Conservation (phyloP, 2,888 invertebrate species). For the Mythimna albipuncta region DNA sequence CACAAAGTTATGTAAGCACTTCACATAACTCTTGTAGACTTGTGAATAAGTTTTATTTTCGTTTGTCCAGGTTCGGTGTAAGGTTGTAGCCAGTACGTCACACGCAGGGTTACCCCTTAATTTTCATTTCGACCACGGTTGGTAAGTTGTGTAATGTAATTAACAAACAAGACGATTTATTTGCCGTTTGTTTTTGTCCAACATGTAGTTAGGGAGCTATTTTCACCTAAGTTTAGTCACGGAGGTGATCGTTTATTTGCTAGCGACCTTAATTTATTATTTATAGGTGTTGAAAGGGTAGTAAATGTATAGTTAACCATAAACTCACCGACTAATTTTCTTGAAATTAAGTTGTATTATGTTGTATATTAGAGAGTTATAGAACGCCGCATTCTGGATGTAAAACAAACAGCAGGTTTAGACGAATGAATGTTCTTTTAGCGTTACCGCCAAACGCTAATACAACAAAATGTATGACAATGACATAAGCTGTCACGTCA, state of each 20-base stretch:
- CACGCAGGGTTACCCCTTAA: constrained; percentile 64
- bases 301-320: constrained; percentile 1
- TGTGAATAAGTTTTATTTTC: constrained; percentile 25
- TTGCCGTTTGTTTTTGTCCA: constrained; percentile 50
- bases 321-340: no score
- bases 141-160: constrained; percentile 62
- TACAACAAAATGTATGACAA: no score
- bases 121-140: constrained; percentile 64
- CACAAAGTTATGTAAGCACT: constrained; percentile 32
- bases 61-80: constrained; percentile 7
- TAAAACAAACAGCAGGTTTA: no score
- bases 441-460: no score
- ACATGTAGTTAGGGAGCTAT: constrained; percentile 57
- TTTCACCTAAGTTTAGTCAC: constrained; percentile 50
- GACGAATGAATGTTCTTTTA: no score
- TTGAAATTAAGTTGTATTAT: not conserved
- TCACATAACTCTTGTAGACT: constrained; percentile 24
- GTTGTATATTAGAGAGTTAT: no score
- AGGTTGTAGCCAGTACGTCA: constrained; percentile 56
- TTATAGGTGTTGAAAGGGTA: constrained; percentile 42
- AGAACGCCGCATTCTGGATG: no score
- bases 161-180: constrained; percentile 66
- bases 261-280: constrained; percentile 29
- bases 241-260: constrained; percentile 48
- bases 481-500: no score